Conservation (phyloP, 2,888 invertebrate genomes). For the Chymomyza fuscimana region DNA sequence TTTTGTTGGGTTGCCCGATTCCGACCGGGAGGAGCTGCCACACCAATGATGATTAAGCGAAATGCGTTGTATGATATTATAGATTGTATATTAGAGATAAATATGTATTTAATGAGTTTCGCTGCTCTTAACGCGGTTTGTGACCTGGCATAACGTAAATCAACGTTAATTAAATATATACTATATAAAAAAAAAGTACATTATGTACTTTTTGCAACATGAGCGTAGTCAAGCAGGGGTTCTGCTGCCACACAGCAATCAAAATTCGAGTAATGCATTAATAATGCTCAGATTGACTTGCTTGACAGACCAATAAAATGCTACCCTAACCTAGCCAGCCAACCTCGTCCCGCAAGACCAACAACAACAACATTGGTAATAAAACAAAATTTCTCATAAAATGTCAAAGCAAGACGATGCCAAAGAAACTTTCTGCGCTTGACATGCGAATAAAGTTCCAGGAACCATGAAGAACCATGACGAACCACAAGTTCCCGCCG, state of each 20-base stretch:
- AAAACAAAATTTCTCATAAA: conserved; percentile 51
- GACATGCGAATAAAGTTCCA: conserved; percentile 33
- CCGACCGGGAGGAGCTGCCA: too few relatives aligned
- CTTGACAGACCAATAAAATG: conserved; percentile 43
- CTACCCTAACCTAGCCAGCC: neutral
- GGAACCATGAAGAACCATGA: neutral
- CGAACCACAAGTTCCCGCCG: neutral
- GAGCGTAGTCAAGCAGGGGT: conserved; percentile 13
- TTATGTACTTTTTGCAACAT: conserved; percentile 21
- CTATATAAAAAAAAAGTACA: conserved; percentile 27
- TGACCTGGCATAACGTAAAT: conserved; percentile 43
- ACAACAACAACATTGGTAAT: conserved; percentile 36
- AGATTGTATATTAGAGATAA: conserved; percentile 36
- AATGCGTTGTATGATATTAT: conserved; percentile 23
- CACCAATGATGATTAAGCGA: conserved; percentile 38
- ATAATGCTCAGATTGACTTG: conserved; percentile 40
- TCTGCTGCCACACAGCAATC: neutral
- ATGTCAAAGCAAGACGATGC: conserved; percentile 38
- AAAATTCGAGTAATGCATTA: conserved; percentile 21
- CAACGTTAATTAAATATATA: conserved; percentile 64
- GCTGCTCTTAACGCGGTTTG: conserved; percentile 30
- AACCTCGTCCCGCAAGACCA: neutral
- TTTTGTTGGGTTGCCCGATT: conserved; percentile 1
- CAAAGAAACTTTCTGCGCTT: conserved; percentile 36
- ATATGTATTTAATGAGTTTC: conserved; percentile 22